Evolutionary conservation across 2,797 vertebrate genomes (phyloP).

Genomic region (Cynopterus sphinx): DNA sequence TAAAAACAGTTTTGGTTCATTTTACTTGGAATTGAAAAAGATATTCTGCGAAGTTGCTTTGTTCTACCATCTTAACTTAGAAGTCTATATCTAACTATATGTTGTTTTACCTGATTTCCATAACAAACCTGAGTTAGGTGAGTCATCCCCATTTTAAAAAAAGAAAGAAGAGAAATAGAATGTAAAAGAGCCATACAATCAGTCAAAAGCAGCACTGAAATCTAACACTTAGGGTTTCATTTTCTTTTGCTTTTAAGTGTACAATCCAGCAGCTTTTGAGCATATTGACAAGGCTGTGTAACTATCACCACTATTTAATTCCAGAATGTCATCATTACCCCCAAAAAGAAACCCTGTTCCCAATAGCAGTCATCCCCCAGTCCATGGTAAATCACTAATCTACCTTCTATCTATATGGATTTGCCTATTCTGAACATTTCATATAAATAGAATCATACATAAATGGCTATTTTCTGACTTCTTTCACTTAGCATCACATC

Average conservation of each 20-base stretch:
- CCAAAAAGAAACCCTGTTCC: neutral
- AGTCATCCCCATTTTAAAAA: neutral
- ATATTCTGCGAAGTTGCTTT: neutral
- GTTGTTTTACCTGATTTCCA: neutral
- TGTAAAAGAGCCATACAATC: neutral
- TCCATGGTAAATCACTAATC: neutral
- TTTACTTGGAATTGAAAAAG: conserved; percentile 9
- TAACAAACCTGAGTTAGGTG: neutral
- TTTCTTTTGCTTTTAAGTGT: neutral
- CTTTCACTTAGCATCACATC: neutral
- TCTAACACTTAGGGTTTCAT: neutral
- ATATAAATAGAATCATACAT: neutral
- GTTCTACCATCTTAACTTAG: neutral
- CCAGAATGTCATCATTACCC: neutral
- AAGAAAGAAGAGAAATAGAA: neutral
- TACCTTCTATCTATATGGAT: neutral
- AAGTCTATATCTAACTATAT: neutral
- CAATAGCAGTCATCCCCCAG: neutral
- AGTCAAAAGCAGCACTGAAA: neutral
- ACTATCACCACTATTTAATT: neutral
- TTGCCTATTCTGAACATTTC: neutral
- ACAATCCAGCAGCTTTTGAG: neutral
- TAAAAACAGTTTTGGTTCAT: neutral
- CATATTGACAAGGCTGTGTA: neutral
- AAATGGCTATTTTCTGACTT: neutral